Conservation (phyloP, 2,797 vertebrate genomes). For the Rhodeus uyekii region DNA sequence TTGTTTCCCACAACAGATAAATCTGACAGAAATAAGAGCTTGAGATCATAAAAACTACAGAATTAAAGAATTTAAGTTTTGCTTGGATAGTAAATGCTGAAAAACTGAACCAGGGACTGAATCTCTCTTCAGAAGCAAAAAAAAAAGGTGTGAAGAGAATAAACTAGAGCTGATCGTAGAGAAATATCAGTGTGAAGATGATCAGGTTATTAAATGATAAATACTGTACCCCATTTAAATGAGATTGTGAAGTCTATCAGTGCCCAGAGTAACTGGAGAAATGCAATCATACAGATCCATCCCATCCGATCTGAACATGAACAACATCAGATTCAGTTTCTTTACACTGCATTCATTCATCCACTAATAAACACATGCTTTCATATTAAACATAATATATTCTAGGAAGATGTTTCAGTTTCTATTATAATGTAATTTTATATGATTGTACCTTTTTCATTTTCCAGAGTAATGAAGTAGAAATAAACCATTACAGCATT, state of each 20-base stretch:
- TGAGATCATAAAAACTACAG: too few relatives aligned
- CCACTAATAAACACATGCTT: too few relatives aligned
- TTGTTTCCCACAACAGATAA: too few relatives aligned
- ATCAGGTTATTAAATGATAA: too few relatives aligned
- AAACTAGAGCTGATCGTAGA: background rate
- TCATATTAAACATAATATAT: too few relatives aligned
- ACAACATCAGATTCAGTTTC: background rate
- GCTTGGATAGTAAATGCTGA: too few relatives aligned
- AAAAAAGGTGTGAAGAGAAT: background rate
- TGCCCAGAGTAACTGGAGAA: background rate
- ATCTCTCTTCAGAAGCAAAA: background rate
- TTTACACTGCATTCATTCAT: too few relatives aligned
- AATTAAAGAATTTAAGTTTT: too few relatives aligned
- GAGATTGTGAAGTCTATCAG: background rate
- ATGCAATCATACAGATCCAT: background rate
- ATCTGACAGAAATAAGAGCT: too few relatives aligned
- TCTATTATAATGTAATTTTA: too few relatives aligned
- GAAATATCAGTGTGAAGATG: background rate
- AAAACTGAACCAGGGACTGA: too few relatives aligned
- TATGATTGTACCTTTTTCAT: background rate
- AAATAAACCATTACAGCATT: background rate
- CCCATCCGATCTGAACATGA: background rate
- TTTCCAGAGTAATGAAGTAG: constrained; percentile 1
- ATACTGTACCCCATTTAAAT: background rate
- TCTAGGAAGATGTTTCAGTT: too few relatives aligned